Conservation (phyloP, 2,888 invertebrate species). For the Orthosia cruda region DNA sequence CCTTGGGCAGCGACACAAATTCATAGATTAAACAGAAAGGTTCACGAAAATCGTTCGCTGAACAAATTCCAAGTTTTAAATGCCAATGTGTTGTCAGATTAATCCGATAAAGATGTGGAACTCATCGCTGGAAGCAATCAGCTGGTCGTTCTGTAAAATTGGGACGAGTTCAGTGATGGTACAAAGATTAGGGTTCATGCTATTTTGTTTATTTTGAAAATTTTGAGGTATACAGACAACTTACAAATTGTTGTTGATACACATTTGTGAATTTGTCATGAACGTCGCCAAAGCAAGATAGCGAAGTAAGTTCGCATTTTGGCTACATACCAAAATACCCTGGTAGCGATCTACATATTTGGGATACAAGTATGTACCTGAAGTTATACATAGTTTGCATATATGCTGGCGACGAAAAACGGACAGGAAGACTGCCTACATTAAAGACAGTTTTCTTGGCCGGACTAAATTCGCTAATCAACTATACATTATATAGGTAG, state of each 20-base stretch:
- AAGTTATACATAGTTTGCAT: too few relatives aligned
- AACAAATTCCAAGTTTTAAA: constrained; percentile 38
- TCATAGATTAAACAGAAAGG: constrained; percentile 20
- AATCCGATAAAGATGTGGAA: constrained; percentile 25
- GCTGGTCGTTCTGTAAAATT: neutral
- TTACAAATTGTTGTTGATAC: too few relatives aligned
- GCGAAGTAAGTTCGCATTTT: too few relatives aligned
- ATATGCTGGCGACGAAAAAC: neutral
- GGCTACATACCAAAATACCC: too few relatives aligned
- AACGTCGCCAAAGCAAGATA: too few relatives aligned
- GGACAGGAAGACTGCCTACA: neutral
- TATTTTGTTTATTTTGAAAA: too few relatives aligned
- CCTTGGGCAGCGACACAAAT: constrained; percentile 16
- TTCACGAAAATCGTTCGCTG: constrained; percentile 5
- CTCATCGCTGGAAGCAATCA: constrained; percentile 21
- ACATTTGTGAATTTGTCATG: too few relatives aligned
- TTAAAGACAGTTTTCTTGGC: neutral
- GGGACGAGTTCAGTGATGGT: neutral
- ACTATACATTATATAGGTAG: neutral
- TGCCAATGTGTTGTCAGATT: constrained; percentile 33
- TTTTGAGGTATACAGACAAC: too few relatives aligned
- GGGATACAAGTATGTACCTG: too few relatives aligned
- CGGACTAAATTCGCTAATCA: neutral
- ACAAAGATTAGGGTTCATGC: too few relatives aligned
- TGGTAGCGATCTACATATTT: too few relatives aligned